A percentile compares a stretch with the other conserved stretches of the same genome.
These are phyloP conservation scores for Anthophora plumipes DNA, from an alignment of 2,888 invertebrate genomes.

Conservation along the genomic window DNA sequence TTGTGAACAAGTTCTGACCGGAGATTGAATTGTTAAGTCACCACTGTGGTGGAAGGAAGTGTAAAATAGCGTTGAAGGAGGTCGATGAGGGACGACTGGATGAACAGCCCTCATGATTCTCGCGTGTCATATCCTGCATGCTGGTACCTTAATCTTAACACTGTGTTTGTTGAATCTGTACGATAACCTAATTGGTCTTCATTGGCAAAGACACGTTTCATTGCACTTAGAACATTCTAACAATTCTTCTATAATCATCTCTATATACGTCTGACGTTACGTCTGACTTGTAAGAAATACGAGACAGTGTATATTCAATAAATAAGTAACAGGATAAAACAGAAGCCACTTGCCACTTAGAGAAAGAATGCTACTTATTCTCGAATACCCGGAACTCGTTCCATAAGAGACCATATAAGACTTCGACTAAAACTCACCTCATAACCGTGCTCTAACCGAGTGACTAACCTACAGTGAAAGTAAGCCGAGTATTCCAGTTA, in stretches of 20 bases:
- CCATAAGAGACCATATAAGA: neutral
- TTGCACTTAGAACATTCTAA: neutral
- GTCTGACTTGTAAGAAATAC: too few relatives aligned
- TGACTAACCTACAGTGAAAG: constrained; percentile 36
- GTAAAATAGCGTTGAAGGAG: neutral
- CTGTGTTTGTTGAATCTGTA: neutral
- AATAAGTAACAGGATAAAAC: neutral
- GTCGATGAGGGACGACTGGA: neutral
- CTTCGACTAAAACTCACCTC: neutral
- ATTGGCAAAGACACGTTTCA: neutral
- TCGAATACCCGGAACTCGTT: neutral
- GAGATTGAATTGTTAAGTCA: neutral
- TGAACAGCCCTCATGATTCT: constrained; percentile 2
- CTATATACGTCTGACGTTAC: neutral
- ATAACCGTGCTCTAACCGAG: neutral
- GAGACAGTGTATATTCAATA: neutral
- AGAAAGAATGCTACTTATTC: neutral
- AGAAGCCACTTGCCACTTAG: neutral
- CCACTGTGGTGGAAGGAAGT: neutral
- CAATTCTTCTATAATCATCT: neutral
- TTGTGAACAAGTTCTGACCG: neutral
- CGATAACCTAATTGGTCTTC: neutral
- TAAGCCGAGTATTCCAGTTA: constrained; percentile 13
- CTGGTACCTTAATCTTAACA: neutral
- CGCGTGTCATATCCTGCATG: neutral